A percentile compares a stretch with the other conserved stretches of the same genome.
These are phyloP conservation scores for Todiramphus chloris DNA, from an alignment of 2,113 vertebrate species.

Conservation along the genomic window DNA sequence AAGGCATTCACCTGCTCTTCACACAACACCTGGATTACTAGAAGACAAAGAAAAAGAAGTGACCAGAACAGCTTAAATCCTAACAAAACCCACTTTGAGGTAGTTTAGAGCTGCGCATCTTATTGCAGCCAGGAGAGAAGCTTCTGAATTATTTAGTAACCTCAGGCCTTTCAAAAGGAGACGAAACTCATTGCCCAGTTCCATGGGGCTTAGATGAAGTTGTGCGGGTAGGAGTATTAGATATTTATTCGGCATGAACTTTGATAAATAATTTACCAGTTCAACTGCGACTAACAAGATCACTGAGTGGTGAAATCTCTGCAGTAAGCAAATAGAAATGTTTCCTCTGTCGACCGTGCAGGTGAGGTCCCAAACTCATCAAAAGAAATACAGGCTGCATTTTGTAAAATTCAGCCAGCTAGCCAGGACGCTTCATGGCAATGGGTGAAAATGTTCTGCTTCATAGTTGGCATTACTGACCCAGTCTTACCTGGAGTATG, in stretches of 20 bases:
- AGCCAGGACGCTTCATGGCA: slow-evolving; percentile 20
- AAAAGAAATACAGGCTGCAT: slow-evolving; percentile 36
- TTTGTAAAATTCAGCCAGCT: slow-evolving; percentile 54
- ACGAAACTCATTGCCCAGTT: slow-evolving; percentile 72
- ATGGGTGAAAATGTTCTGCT: neutral
- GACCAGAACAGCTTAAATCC: slow-evolving; percentile 47
- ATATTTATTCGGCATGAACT: slow-evolving; percentile 74
- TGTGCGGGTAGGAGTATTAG: slow-evolving; percentile 59
- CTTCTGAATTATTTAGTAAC: slow-evolving; percentile 77
- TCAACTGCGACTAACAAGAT: slow-evolving; percentile 71
- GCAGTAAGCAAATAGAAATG: slow-evolving; percentile 72
- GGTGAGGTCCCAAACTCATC: slow-evolving; percentile 58
- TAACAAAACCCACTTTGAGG: slow-evolving; percentile 59
- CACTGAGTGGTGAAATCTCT: slow-evolving; percentile 61
- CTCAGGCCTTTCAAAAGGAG: slow-evolving; percentile 72
- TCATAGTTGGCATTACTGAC: neutral
- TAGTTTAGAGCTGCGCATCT: slow-evolving; percentile 69
- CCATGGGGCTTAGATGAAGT: slow-evolving; percentile 69
- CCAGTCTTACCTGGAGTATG: neutral
- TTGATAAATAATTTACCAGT: slow-evolving; percentile 79
- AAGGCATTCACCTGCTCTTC: slow-evolving; percentile 17
- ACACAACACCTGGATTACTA: slow-evolving; percentile 11
- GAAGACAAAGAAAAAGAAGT: slow-evolving; percentile 35
- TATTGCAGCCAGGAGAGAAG: slow-evolving; percentile 64
- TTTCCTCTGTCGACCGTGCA: slow-evolving; percentile 51